Base-by-base conservation (phyloP, 2,797 vertebrate genomes). In the Melanotaenia maccullochi region DNA sequence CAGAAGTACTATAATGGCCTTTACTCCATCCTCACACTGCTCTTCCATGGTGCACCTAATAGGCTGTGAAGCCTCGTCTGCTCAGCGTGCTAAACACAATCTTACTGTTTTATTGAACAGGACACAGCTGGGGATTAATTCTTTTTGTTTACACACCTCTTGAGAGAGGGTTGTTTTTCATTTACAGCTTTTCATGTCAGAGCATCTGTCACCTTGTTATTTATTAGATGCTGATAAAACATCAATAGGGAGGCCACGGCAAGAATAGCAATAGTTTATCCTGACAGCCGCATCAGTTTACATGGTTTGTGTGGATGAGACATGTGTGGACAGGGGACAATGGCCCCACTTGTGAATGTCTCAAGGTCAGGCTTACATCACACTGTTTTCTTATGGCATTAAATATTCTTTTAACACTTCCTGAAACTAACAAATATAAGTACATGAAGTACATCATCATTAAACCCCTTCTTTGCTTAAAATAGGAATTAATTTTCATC, bases 221-320 rank as follows among this genome's bases (percentile, higher is more conserved):
- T 84, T 84, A 86, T 89, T 78, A 80, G 73, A 67, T 13, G 25
- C 63, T 73, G 75, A 86, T 83, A 85, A 76, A 85, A 81, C 61
- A 85, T 83, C 42, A 69, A 66, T 38, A 56, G 20, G n/a, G 40
- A 51, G 60, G 65, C 71, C 40, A 30, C 25, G n/a, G 65, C 22
- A 5, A 44, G 79, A 82, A 71, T 49, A 35, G 47, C 49, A 20
- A 76, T 68, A 38, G 18, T 47, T 61, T 40, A 47, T 28, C 12
- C 55, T 73, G 79, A 78, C 73, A 59, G 65, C 25, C 44, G 60
- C 70, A 81, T 82, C 56, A 71, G 70, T 78, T 75, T 71, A 71
- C 63, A 77, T 68, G 59, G 42, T 81, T 79, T 82, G 67, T 83
- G 71, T 82, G 73, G 75, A 80, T 87, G 79, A 82, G 65, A 74